Conservation (phyloP, 2,113 vertebrate genomes). For the Nerophis ophidion region DNA sequence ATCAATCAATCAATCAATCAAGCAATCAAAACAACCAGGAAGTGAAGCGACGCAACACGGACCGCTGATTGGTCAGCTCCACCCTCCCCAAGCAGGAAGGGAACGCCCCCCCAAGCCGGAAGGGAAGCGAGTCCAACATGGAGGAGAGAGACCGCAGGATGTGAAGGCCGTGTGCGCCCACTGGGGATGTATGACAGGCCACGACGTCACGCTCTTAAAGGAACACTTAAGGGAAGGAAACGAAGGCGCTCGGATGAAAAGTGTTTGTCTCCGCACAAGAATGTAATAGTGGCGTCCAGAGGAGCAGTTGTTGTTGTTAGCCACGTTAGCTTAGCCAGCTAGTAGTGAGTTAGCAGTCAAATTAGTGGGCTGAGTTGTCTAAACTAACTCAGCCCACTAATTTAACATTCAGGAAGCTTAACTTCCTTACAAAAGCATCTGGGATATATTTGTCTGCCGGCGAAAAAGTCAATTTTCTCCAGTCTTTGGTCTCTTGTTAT, state of each 20-base stretch:
- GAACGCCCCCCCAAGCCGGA: too few relatives aligned
- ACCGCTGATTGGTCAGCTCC: slow-evolving; percentile 7
- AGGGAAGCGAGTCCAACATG: slow-evolving; percentile 34
- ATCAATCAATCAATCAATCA: too few relatives aligned
- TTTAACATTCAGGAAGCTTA: slow-evolving; percentile 28
- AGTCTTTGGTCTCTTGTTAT: slow-evolving; percentile 8
- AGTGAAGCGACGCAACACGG: slow-evolving; percentile 40
- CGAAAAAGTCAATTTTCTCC: slow-evolving; percentile 5
- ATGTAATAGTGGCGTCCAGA: slow-evolving; percentile 39
- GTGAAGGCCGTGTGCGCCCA: slow-evolving; percentile 38
- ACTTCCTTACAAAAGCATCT: background rate
- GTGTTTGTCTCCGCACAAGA: slow-evolving; percentile 4
- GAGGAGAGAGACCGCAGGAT: slow-evolving; percentile 46
- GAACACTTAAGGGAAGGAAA: background rate
- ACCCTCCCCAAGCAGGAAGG: background rate
- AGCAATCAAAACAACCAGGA: too few relatives aligned
- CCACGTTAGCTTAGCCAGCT: slow-evolving; percentile 43
- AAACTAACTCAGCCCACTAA: slow-evolving; percentile 63
- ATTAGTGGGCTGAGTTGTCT: slow-evolving; percentile 63
- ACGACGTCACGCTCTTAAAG: background rate
- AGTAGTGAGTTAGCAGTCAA: slow-evolving; percentile 45
- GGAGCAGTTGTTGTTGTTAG: slow-evolving; percentile 31
- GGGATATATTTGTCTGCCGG: background rate
- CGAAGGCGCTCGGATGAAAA: background rate
- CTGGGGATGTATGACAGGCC: background rate